These are phyloP conservation scores for Drosophila recens DNA, from an alignment of 2,888 invertebrate species.

Conservation along the genomic window DNA sequence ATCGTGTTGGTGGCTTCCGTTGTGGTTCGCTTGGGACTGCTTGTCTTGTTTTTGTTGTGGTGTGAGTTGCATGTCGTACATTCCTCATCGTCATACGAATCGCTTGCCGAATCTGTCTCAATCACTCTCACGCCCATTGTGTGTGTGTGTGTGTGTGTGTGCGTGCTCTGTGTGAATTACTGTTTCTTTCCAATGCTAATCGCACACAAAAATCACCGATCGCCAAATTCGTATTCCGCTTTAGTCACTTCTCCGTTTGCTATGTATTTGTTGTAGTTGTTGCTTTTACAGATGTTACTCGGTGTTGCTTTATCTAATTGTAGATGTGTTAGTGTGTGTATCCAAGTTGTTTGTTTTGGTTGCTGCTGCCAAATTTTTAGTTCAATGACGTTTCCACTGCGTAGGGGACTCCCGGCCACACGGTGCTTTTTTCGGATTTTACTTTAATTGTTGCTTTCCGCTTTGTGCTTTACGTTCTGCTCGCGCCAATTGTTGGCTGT, in stretches of 20 bases:
- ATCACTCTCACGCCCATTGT: slow-evolving; percentile 76
- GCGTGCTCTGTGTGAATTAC: slow-evolving; percentile 35
- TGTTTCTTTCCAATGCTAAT: slow-evolving; percentile 59
- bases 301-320: slow-evolving; percentile 35
- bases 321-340: slow-evolving; percentile 20
- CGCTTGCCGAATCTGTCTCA: slow-evolving; percentile 74
- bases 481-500: slow-evolving; percentile 29
- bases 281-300: slow-evolving; percentile 23
- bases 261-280: slow-evolving; percentile 21
- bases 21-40: slow-evolving; percentile 32
- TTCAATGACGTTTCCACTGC: slow-evolving; percentile 31
- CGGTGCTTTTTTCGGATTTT: slow-evolving; percentile 31
- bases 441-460: slow-evolving; percentile 22
- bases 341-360: slow-evolving; percentile 55
- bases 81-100: slow-evolving; percentile 77
- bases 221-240: slow-evolving; percentile 25
- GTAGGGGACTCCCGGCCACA: slow-evolving; percentile 55
- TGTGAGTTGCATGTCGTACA: slow-evolving; percentile 57
- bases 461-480: slow-evolving; percentile 25
- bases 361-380: slow-evolving; percentile 23
- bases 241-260: slow-evolving; percentile 42
- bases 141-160: slow-evolving; percentile 11
- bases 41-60: slow-evolving; percentile 39
- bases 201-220: slow-evolving; percentile 64
- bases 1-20: slow-evolving; percentile 23